Conservation (phyloP, 2,888 invertebrate genomes). For the Oscheius onirici region DNA sequence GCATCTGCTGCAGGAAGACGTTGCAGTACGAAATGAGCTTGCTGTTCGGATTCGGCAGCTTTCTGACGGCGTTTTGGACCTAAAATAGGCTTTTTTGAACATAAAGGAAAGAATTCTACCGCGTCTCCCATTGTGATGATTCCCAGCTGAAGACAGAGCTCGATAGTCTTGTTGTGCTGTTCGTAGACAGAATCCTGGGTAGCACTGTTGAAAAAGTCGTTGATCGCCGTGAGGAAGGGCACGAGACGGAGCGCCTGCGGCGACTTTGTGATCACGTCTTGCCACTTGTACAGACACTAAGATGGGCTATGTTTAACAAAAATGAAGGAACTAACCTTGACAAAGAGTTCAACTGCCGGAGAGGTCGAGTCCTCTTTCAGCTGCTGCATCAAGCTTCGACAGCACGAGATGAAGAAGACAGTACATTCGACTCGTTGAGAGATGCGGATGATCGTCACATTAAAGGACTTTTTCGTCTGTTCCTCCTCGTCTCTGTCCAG, state of each 20-base stretch:
- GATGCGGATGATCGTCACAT: conserved; percentile 22
- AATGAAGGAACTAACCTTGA: conserved; percentile 1
- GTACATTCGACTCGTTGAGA: conserved; percentile 18
- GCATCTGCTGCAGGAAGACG: conserved; percentile 40
- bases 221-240: not conserved
- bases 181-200: not conserved
- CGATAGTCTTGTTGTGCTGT: conserved; percentile 3
- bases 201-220: conserved; percentile 22
- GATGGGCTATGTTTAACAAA: not conserved
- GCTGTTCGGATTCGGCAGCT: conserved; percentile 40
- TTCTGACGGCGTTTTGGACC: conserved; percentile 43
- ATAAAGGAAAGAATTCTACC: not conserved
- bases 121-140: conserved; percentile 27
- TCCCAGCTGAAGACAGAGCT: conserved; percentile 14
- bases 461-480: conserved; percentile 15
- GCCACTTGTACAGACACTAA: conserved; percentile 29
- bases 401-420: conserved; percentile 18
- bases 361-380: conserved; percentile 8
- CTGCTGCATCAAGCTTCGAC: not conserved
- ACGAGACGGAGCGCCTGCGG: conserved; percentile 25
- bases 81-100: too few species aligned
- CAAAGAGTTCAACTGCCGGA: conserved; percentile 7
- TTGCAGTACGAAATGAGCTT: conserved; percentile 45
- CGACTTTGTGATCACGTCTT: conserved; percentile 14
- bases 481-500: conserved; percentile 4